These are phyloP conservation scores for Mesorhabditis spiculigera DNA, from an alignment of 2,888 invertebrate species.

Conservation along the genomic window DNA sequence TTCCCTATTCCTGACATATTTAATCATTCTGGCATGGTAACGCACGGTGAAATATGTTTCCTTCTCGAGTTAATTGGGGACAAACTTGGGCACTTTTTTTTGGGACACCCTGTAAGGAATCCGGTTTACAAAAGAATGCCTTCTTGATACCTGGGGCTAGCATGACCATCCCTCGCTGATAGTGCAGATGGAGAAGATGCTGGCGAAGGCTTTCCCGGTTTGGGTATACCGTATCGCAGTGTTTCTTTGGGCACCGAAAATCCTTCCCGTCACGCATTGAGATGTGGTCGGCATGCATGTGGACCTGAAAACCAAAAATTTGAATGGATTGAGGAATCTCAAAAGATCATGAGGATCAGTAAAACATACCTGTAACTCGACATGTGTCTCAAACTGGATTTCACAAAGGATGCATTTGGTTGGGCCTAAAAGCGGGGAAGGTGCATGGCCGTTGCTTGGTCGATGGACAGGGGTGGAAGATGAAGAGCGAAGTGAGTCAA, in stretches of 20 bases:
- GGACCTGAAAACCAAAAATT: slow-evolving; percentile 24
- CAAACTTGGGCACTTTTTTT: no score
- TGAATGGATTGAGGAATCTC: no score
- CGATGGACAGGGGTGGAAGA: background rate
- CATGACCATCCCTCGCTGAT: slow-evolving; percentile 13
- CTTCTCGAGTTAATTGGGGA: no score
- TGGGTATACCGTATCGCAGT: slow-evolving; percentile 46
- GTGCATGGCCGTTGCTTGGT: background rate
- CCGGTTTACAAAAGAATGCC: no score
- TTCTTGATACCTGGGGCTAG: background rate
- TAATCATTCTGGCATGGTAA: no score
- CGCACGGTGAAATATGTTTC: no score
- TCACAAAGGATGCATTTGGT: background rate
- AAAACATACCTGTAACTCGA: background rate
- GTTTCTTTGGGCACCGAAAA: slow-evolving; percentile 43
- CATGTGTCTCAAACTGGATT: background rate
- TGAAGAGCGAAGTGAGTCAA: slow-evolving; percentile 1
- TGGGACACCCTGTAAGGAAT: no score
- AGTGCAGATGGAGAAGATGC: slow-evolving; percentile 47
- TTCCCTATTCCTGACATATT: no score
- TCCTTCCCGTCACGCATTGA: slow-evolving; percentile 51
- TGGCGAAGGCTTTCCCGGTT: slow-evolving; percentile 35
- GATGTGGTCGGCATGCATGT: slow-evolving; percentile 54
- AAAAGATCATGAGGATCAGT: background rate
- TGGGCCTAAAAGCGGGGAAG: background rate